phyloP scores from a whole-genome alignment of 1,140 invertebrate species.

The Panagrolaimus sp. region DNA sequence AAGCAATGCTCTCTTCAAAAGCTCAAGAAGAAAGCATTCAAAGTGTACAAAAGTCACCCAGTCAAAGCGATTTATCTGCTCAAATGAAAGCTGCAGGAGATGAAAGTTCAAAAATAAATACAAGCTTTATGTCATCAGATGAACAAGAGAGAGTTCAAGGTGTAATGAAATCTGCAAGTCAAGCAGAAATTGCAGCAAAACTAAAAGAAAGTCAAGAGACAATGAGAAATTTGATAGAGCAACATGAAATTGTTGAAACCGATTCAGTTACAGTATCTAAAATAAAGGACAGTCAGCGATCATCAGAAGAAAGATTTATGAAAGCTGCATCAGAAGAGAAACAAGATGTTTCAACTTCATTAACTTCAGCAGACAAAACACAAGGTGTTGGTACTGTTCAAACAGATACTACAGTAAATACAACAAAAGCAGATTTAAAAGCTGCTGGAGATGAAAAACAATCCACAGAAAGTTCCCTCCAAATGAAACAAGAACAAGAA shows the following conservation, averaged over 20 bases:
- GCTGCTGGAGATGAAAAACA: slow-evolving; percentile 27
- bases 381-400: slow-evolving; percentile 5
- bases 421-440: too few relatives aligned
- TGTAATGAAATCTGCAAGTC: not conserved
- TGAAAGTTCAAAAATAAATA: not conserved
- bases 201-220: not conserved
- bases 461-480: slow-evolving; percentile 14
- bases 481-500: not conserved
- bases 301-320: not conserved
- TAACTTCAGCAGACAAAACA: not conserved
- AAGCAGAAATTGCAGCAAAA: slow-evolving; percentile 10
- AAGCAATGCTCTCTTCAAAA: too few relatives aligned
- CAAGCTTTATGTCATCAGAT: not conserved
- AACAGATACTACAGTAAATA: too few relatives aligned
- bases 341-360: not conserved
- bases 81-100: slow-evolving; percentile 16
- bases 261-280: not conserved
- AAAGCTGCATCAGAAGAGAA: not conserved
- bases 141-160: not conserved
- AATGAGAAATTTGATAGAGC: slow-evolving; percentile 8
- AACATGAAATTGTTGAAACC: slow-evolving; percentile 1
- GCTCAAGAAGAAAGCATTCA: not conserved
- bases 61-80: not conserved
- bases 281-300: not conserved
- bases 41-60: not conserved